These are phyloP conservation scores for Noturus placidus DNA, from an alignment of 2,113 vertebrate genomes.

Conservation along the genomic window DNA sequence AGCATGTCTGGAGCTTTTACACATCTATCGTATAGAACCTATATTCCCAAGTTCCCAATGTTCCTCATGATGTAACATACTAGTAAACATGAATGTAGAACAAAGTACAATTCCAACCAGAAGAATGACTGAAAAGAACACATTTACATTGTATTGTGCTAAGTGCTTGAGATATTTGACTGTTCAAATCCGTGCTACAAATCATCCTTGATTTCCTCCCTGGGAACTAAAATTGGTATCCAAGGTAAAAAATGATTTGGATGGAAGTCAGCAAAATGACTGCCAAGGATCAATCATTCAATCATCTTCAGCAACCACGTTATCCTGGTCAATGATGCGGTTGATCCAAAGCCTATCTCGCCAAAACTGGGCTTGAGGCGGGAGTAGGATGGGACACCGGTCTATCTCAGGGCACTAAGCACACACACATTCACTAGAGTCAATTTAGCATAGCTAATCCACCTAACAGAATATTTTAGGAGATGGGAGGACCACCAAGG, in stretches of 20 bases:
- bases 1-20: neutral
- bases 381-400: neutral
- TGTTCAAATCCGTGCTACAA: slow-evolving; percentile 1
- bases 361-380: neutral
- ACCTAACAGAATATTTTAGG: neutral
- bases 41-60: neutral
- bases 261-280: neutral
- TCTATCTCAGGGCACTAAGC: neutral
- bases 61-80: neutral
- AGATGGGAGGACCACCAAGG: neutral
- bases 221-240: neutral
- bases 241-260: slow-evolving; percentile 2
- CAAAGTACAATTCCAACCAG: neutral
- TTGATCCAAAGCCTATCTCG: neutral
- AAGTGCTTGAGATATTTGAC: neutral
- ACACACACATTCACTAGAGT: neutral
- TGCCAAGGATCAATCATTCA: slow-evolving; percentile 13
- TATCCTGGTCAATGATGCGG: slow-evolving; percentile 7
- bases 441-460: neutral
- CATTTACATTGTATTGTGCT: neutral
- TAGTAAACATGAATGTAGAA: neutral
- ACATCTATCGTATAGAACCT: neutral
- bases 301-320: slow-evolving; percentile 6
- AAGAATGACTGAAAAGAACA: neutral
- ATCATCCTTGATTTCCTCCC: neutral